Base-by-base conservation (phyloP, 2,888 invertebrate genomes). In the Drosophila incognita region DNA sequence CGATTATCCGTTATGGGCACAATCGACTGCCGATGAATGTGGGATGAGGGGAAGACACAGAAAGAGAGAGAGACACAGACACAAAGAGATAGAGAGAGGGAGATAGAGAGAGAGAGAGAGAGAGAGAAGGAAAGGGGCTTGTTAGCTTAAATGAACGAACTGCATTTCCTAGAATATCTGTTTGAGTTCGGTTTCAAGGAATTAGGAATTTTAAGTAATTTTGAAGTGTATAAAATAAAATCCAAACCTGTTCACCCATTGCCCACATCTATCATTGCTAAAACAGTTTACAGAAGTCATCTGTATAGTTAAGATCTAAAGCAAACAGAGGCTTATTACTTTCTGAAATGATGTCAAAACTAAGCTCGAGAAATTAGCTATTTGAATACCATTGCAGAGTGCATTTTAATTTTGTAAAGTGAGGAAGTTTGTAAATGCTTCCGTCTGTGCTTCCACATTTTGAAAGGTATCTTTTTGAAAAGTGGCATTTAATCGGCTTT, bases 1-100 rank as follows among this genome's bases (percentile, higher is more conserved):
- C 96, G 94, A 71, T 94, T 93, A 93, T 95, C 94, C 68, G 91
- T 92, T 31, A 92, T 91, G 69, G 93, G 92, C 36, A 87, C 88
- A 70, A 93, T 93, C 29, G 92, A 94, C 92, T 95, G 69, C 48
- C 35, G 6, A 48, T 10, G 2, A 49, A 21, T 15, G 29, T 21
- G 36, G 33, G 38, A 13, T 36, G 48, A 21, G 27, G 33, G 21
- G 21, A 10, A 66, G 18, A 27, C 10, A 46, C 2, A 48, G 15
- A 48, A 0, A 27, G 8, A 40, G 10, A 40, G 40, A 42, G 42
- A 40, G n/a, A 15, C 1, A 40, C 5, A n/a, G 3, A 40, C 4
- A 40, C 4, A 40, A 4, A n/a, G 40, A 40, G 1, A 40, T 7
- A 40, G 4, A n/a, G 10, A 40, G 40, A 40, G n/a, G 10, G 2